Conservation (phyloP, 35 echinoderm and acorn worm genomes). For the Ophioderma brevispina region DNA sequence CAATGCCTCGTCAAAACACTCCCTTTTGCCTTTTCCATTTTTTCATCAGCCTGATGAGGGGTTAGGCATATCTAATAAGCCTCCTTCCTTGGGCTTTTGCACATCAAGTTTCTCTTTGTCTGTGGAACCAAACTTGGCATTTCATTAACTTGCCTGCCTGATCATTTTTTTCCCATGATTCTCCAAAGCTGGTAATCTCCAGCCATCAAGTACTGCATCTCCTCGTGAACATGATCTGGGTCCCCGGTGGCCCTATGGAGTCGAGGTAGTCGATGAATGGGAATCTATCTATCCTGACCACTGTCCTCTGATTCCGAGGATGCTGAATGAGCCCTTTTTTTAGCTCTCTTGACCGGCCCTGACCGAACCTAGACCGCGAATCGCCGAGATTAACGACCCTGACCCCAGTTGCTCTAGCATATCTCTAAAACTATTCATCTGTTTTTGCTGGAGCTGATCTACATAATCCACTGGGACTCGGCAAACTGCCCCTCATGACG, state of each 20-base stretch:
- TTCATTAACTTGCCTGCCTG: neutral
- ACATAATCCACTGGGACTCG: too few relatives aligned
- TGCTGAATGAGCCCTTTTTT: neutral
- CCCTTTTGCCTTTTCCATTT: too few relatives aligned
- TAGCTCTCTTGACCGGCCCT: neutral
- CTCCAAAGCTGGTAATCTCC: neutral
- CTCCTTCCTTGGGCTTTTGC: neutral
- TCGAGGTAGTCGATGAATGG: neutral
- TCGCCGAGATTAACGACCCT: neutral
- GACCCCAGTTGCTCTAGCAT: neutral
- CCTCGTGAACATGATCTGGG: too few relatives aligned
- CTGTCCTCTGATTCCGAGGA: neutral
- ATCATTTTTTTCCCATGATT: neutral
- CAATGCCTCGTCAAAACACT: neutral
- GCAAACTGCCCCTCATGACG: too few relatives aligned
- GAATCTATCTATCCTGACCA: neutral
- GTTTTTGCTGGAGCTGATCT: neutral
- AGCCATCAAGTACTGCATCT: neutral
- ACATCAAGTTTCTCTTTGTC: neutral
- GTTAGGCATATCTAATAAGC: neutral
- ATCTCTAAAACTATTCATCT: neutral
- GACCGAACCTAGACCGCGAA: neutral
- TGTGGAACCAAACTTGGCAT: too few relatives aligned
- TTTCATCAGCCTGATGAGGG: slow-evolving; percentile 1
- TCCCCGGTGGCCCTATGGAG: neutral